These are phyloP conservation scores for Apodemus agrarius DNA, from an alignment of 2,797 vertebrate species.

Conservation along the genomic window DNA sequence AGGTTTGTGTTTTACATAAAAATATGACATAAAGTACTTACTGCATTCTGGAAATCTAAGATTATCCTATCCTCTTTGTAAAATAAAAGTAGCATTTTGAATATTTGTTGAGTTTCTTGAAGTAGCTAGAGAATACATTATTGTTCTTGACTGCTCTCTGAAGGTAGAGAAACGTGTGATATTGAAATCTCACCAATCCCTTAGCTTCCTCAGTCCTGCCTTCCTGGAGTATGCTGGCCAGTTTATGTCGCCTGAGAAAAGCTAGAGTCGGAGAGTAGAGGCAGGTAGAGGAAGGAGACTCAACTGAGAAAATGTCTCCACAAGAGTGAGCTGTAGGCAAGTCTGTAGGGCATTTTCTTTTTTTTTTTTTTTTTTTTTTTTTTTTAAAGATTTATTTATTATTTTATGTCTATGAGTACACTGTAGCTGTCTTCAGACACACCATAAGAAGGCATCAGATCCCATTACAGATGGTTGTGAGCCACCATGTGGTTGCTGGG, in stretches of 20 bases:
- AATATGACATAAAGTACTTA: slow-evolving; percentile 65
- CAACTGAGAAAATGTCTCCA: not conserved
- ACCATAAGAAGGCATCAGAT: too few species aligned
- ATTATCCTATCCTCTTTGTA: slow-evolving; percentile 25
- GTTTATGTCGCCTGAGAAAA: not conserved
- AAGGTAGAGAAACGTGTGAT: not conserved
- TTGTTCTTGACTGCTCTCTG: slow-evolving; percentile 10
- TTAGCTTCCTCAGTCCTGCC: not conserved
- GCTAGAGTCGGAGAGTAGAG: not conserved
- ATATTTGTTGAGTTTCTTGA: slow-evolving; percentile 16
- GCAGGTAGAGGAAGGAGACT: not conserved
- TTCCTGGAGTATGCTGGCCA: not conserved
- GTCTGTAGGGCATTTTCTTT: too few species aligned
- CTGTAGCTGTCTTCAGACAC: too few species aligned
- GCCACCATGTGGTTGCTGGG: too few species aligned
- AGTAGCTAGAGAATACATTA: slow-evolving; percentile 9
- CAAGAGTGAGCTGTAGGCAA: not conserved
- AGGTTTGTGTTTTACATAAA: slow-evolving; percentile 55
- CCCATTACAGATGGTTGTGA: too few species aligned
- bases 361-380: too few species aligned
- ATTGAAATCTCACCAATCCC: not conserved
- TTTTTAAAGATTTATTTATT: too few species aligned
- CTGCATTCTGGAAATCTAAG: slow-evolving; percentile 41
- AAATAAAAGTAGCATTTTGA: slow-evolving; percentile 34
- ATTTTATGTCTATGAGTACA: too few species aligned